Evolutionary conservation across 2,888 invertebrate species (phyloP).

Genomic region (Dichetophora obliterata): DNA sequence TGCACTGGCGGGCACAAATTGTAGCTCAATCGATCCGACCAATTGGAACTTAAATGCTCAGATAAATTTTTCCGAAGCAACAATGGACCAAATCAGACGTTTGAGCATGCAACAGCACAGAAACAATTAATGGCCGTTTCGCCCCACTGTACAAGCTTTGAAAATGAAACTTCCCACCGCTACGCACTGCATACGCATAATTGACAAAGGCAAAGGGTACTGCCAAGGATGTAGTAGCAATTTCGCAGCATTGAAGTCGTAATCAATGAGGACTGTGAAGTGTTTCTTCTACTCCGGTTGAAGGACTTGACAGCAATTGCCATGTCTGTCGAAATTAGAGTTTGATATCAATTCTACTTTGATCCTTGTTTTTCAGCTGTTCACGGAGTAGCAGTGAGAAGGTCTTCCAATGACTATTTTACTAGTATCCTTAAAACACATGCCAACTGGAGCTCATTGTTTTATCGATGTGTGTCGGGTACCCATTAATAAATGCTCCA

Average conservation of each 20-base stretch:
- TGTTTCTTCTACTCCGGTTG: not conserved
- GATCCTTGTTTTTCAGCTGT: not conserved
- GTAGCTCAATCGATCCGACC: conserved; percentile 43
- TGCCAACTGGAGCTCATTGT: not conserved
- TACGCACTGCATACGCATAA: conserved; percentile 24
- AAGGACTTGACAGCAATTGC: not conserved
- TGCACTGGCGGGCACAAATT: conserved; percentile 40
- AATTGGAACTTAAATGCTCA: conserved; percentile 43
- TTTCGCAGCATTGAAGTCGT: conserved; percentile 1
- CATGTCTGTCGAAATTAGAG: not conserved
- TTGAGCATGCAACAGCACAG: not conserved
- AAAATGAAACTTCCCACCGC: not conserved
- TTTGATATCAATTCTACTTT: not conserved
- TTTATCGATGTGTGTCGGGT: no score
- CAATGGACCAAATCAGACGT: not conserved
- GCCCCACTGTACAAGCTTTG: conserved; percentile 10
- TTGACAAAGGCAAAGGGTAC: conserved; percentile 18
- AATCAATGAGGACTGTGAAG: conserved; percentile 10
- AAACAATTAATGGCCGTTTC: conserved; percentile 45
- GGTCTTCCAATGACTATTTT: no score
- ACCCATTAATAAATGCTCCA: no score
- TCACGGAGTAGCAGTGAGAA: not conserved
- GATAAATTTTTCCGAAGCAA: conserved; percentile 17
- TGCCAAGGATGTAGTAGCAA: not conserved
- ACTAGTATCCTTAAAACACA: not conserved